Evolutionary conservation across 1,140 invertebrate species (phyloP).

Genomic region (Nymphalis io): DNA sequence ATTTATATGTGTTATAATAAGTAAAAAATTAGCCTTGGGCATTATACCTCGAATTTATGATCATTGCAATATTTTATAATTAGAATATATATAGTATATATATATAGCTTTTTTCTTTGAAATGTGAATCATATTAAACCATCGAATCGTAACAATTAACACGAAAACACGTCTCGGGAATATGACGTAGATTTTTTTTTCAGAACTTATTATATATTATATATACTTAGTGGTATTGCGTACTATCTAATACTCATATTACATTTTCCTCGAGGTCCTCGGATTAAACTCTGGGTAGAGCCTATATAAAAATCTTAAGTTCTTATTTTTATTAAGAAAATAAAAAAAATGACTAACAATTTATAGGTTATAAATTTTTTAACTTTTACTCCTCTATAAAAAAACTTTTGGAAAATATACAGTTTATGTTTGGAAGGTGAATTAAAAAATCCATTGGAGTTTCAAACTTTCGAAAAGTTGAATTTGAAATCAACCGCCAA

Average conservation of each 20-base stretch:
- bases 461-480: slow-evolving; percentile 4
- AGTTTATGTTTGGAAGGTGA: slow-evolving; percentile 7
- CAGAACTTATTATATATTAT: neutral
- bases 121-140: neutral
- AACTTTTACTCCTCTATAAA: neutral
- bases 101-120: neutral
- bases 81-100: too few species aligned
- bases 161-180: neutral
- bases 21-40: too few species aligned
- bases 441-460: slow-evolving; percentile 5
- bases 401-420: neutral
- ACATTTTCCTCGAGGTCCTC: too few species aligned
- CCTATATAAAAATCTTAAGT: too few species aligned
- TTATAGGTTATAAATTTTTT: neutral
- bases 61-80: too few species aligned
- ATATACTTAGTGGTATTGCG: neutral
- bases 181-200: neutral
- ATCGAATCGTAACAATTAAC: neutral
- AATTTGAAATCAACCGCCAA: slow-evolving; percentile 9
- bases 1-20: too few species aligned
- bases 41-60: too few species aligned
- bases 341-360: too few species aligned
- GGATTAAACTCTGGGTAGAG: too few species aligned
- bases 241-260: too few species aligned
- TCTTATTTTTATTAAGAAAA: too few species aligned